Conservation (phyloP, 1,140 invertebrate genomes). For the Theocolax elegans region DNA sequence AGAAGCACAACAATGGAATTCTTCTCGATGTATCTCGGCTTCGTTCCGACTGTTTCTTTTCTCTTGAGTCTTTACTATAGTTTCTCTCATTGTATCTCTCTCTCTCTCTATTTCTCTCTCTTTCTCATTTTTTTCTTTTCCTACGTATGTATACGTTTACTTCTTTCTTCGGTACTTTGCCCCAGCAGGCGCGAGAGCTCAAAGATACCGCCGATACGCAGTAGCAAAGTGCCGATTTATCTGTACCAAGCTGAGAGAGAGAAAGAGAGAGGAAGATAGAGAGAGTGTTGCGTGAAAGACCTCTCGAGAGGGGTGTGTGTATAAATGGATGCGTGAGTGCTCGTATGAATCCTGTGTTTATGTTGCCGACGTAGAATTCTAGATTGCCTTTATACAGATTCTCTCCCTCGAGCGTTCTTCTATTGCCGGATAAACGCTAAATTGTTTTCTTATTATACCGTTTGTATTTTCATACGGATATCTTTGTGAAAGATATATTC, state of each 20-base stretch:
- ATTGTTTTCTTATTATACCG: too few species aligned
- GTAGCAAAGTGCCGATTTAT: background rate
- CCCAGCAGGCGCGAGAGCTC: too few species aligned
- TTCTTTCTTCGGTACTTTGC: too few species aligned
- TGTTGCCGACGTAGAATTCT: background rate
- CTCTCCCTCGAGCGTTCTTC: background rate
- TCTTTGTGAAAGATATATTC: too few species aligned
- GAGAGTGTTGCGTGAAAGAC: too few species aligned
- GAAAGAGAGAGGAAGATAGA: background rate
- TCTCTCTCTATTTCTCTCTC: background rate
- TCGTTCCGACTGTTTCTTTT: background rate
- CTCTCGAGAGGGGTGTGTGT: too few species aligned
- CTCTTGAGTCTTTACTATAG: background rate
- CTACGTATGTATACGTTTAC: background rate
- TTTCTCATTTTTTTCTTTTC: background rate
- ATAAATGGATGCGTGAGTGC: too few species aligned
- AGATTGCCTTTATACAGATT: background rate
- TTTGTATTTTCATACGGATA: too few species aligned
- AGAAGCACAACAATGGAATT: slow-evolving; percentile 6
- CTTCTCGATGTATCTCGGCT: background rate
- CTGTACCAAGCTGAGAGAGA: background rate
- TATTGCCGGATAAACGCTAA: too few species aligned
- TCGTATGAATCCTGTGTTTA: background rate
- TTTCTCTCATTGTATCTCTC: slow-evolving; percentile 2
- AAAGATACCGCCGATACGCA: background rate